Percentiles rank a stretch among this genome's conserved stretches.
Evolutionary conservation across 2,888 invertebrate species (phyloP).

Genomic region (Portevinia maculata): DNA sequence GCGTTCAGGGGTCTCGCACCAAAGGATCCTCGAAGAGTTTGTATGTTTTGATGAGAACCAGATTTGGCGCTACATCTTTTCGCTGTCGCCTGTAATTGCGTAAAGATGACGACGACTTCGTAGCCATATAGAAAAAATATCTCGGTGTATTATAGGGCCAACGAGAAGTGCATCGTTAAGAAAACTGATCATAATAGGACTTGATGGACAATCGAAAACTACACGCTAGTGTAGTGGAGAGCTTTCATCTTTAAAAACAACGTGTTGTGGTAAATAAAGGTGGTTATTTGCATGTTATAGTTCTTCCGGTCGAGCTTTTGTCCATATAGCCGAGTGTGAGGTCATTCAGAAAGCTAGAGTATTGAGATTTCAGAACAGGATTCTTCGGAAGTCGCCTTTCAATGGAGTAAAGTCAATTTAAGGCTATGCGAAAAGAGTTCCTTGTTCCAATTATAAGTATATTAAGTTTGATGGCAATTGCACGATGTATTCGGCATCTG

Average conservation of each 20-base stretch:
- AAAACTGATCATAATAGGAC: not conserved
- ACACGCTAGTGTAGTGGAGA: conserved; percentile 46
- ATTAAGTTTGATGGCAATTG: conserved; percentile 23
- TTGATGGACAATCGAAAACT: conserved; percentile 59
- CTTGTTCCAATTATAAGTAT: not conserved
- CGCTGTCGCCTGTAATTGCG: conserved; percentile 56
- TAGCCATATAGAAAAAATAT: conserved; percentile 33
- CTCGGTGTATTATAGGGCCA: conserved; percentile 53
- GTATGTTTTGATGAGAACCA: conserved; percentile 40
- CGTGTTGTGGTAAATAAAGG: conserved; percentile 26
- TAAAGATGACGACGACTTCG: conserved; percentile 45
- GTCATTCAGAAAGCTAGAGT: conserved; percentile 28
- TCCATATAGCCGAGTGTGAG: conserved; percentile 44
- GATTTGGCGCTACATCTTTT: conserved; percentile 67
- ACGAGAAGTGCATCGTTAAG: conserved; percentile 47
- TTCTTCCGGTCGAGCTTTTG: conserved; percentile 30
- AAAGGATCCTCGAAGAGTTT: conserved; percentile 55
- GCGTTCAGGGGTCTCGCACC: conserved; percentile 20
- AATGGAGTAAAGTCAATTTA: conserved; percentile 15
- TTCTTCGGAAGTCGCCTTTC: conserved; percentile 4
- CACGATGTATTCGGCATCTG: conserved; percentile 22
- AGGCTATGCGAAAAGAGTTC: not conserved
- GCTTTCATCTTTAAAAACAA: conserved; percentile 21
- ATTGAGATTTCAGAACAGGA: conserved; percentile 5
- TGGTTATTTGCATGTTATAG: not conserved